A percentile compares a stretch with the other conserved stretches of the same genome.
Evolutionary conservation across 2,797 vertebrate species (phyloP).

Genomic region (Protonibea diacanthus): DNA sequence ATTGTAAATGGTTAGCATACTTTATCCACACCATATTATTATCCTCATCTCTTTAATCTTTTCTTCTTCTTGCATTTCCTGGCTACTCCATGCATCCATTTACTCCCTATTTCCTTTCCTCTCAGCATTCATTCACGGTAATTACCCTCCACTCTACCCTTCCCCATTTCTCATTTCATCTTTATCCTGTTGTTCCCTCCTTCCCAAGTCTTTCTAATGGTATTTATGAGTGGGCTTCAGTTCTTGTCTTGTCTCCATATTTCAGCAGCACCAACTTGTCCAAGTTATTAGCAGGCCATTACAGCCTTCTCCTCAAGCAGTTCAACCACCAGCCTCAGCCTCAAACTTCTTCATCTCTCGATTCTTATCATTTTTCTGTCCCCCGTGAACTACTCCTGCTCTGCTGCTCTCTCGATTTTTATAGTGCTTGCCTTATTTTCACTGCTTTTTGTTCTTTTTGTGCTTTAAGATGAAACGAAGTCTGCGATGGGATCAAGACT

Average conservation of each 20-base stretch:
- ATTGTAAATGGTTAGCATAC: background rate
- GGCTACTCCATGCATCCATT: constrained; percentile 3
- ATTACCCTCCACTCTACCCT: constrained; percentile 13
- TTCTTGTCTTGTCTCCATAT: constrained; percentile 55
- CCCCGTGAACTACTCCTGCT: constrained; percentile 10
- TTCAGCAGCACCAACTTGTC: constrained; percentile 54
- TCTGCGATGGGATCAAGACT: constrained; percentile 3
- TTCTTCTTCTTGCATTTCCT: background rate
- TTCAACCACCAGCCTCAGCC: constrained; percentile 12
- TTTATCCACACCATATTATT: background rate
- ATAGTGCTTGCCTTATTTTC: constrained; percentile 30
- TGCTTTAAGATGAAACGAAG: constrained; percentile 29
- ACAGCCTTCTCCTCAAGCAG: constrained; percentile 20
- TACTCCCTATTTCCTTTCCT: background rate
- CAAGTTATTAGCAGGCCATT: constrained; percentile 52
- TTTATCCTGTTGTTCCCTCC: constrained; percentile 26
- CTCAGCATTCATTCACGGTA: constrained; percentile 16
- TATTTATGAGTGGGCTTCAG: constrained; percentile 30
- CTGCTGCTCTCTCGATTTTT: constrained; percentile 15
- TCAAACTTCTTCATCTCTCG: constrained; percentile 42
- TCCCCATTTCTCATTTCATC: constrained; percentile 10
- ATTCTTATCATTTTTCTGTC: constrained; percentile 39
- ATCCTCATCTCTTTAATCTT: background rate
- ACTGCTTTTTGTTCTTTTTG: constrained; percentile 22
- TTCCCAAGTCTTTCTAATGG: constrained; percentile 13